A percentile compares a stretch with the other conserved stretches of the same genome.
phyloP scores from a whole-genome alignment of 1,140 invertebrate species.

The Tetraneura akinire region DNA sequence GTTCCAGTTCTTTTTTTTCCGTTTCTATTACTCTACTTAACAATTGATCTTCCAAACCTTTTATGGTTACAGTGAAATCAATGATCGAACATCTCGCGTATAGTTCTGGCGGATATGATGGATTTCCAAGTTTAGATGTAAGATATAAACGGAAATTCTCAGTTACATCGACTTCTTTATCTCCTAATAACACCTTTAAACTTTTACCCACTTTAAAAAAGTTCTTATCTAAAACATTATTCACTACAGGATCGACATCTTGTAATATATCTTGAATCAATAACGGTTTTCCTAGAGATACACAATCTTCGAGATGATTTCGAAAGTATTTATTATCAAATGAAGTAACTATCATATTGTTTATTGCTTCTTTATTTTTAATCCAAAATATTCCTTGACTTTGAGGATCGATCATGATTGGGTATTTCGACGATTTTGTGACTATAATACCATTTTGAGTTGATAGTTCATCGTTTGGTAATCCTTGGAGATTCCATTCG shows the following conservation, averaged over 20 bases:
- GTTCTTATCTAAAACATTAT: constrained; percentile 82
- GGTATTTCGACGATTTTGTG: constrained; percentile 76
- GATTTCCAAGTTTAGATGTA: constrained; percentile 86
- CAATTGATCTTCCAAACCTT: constrained; percentile 88
- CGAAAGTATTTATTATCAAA: constrained; percentile 82
- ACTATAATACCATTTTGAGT: constrained; percentile 90
- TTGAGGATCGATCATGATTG: constrained; percentile 90
- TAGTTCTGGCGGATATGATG: constrained; percentile 87
- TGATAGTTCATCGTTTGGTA: constrained; percentile 86
- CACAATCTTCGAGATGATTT: constrained; percentile 76
- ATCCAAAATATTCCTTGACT: constrained; percentile 92
- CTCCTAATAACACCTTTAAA: constrained; percentile 77
- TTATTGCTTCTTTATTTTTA: constrained; percentile 83
- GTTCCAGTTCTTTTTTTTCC: constrained; percentile 76
- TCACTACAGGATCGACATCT: constrained; percentile 79
- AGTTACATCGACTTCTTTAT: constrained; percentile 78
- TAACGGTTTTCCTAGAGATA: constrained; percentile 81
- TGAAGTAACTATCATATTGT: constrained; percentile 77
- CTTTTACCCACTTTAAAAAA: constrained; percentile 62
- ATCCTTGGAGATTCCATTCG: constrained; percentile 53
- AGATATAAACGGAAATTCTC: constrained; percentile 82
- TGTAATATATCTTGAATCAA: constrained; percentile 84
- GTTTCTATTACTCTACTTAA: constrained; percentile 63
- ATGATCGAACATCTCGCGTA: constrained; percentile 88
- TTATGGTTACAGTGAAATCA: constrained; percentile 88